Evolutionary conservation across 2,797 vertebrate genomes (phyloP).

Genomic region (Craterocephalus amniculus): DNA sequence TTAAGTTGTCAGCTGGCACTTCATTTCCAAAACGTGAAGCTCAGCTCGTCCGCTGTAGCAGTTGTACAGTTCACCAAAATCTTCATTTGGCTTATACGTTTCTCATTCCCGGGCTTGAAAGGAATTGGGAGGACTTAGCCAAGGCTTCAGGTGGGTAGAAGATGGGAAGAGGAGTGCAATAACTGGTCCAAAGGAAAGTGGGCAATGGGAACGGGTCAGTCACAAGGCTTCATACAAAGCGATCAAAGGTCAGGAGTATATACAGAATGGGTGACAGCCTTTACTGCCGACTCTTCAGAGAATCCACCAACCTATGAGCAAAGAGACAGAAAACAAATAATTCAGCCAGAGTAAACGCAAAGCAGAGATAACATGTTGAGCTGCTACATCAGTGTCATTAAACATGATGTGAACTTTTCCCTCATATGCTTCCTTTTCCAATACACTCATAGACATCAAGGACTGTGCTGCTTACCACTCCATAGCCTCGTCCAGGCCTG

Average conservation of each 20-base stretch:
- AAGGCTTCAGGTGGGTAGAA: slow-evolving; percentile 59
- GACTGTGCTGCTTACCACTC: slow-evolving; percentile 87
- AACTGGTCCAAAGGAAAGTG: slow-evolving; percentile 65
- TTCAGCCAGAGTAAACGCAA: slow-evolving; percentile 17
- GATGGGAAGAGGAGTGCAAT: slow-evolving; percentile 62
- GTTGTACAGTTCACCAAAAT: slow-evolving; percentile 17
- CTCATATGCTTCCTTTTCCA: neutral
- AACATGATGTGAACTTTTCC: neutral
- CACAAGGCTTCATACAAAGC: slow-evolving; percentile 69
- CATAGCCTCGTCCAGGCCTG: slow-evolving; percentile 96
- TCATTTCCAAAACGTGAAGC: slow-evolving; percentile 5
- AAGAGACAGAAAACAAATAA: slow-evolving; percentile 23
- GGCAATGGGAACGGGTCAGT: slow-evolving; percentile 42
- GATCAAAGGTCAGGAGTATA: slow-evolving; percentile 72
- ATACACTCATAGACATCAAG: neutral
- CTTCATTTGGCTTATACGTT: slow-evolving; percentile 24
- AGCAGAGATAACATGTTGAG: neutral
- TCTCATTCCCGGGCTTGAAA: slow-evolving; percentile 58
- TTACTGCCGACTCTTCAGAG: slow-evolving; percentile 96
- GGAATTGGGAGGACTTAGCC: slow-evolving; percentile 47
- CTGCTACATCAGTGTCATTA: neutral
- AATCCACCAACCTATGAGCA: slow-evolving; percentile 89
- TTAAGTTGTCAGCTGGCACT: neutral
- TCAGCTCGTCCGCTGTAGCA: slow-evolving; percentile 8
- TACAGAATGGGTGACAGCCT: slow-evolving; percentile 61